Percentiles rank a stretch among this genome's conserved stretches.
These are phyloP conservation scores for Limanda limanda DNA, from an alignment of 2,113 vertebrate species.

Conservation along the genomic window DNA sequence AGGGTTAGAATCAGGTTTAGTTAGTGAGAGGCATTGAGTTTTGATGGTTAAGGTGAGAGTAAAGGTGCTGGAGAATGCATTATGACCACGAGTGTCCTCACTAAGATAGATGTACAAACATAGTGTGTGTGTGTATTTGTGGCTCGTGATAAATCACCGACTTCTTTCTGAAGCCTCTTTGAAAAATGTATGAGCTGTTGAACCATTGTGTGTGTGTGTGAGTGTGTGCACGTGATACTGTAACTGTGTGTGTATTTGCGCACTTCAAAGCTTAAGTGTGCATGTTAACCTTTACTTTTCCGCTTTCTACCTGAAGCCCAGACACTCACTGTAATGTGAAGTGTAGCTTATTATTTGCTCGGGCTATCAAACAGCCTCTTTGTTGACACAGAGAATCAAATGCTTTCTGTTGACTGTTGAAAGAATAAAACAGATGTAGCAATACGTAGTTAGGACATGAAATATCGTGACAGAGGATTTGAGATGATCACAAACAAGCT, in stretches of 20 bases:
- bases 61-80: no score
- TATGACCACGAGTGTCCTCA: no score
- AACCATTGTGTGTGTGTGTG: slow-evolving; percentile 83
- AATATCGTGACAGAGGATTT: slow-evolving; percentile 12
- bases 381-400: slow-evolving; percentile 61
- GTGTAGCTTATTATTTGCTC: slow-evolving; percentile 34
- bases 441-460: not conserved
- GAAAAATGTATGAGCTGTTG: slow-evolving; percentile 94
- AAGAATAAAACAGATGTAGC: not conserved
- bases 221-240: slow-evolving; percentile 41
- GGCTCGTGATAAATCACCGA: slow-evolving; percentile 88
- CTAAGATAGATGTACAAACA: not conserved
- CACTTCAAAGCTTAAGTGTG: slow-evolving; percentile 69
- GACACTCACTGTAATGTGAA: slow-evolving; percentile 37
- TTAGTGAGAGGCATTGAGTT: no score
- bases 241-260: slow-evolving; percentile 48
- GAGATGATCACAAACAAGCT: no score
- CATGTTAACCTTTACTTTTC: slow-evolving; percentile 67
- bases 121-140: slow-evolving; percentile 25
- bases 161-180: slow-evolving; percentile 92
- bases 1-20: no score
- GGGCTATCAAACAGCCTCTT: slow-evolving; percentile 17
- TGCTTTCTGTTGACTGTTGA: not conserved
- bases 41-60: no score
- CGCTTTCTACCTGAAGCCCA: slow-evolving; percentile 32